phyloP scores from a whole-genome alignment of 1,140 invertebrate genomes.

The Panagrolaimus sp. region DNA sequence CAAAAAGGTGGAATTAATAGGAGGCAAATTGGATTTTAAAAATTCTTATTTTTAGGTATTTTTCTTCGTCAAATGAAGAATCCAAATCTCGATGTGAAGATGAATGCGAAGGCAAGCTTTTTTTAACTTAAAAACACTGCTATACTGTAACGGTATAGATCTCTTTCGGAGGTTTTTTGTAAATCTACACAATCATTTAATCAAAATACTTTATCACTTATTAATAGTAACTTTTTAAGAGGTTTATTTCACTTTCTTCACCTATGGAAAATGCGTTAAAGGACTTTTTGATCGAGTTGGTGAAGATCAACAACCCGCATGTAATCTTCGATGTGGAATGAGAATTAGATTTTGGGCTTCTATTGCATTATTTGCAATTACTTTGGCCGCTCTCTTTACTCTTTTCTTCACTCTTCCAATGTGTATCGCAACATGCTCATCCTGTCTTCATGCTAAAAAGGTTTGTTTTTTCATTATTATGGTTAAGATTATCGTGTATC shows the following conservation, averaged over 20 bases:
- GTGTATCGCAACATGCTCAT: constrained; percentile 53
- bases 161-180: too few relatives aligned
- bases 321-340: constrained; percentile 48
- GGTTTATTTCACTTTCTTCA: constrained; percentile 49
- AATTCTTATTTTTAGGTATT: constrained; percentile 38
- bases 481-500: too few relatives aligned
- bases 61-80: constrained; percentile 39
- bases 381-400: constrained; percentile 48
- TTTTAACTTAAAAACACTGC: too few relatives aligned
- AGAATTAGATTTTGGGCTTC: constrained; percentile 46
- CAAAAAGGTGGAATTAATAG: too few relatives aligned
- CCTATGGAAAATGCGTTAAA: constrained; percentile 47
- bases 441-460: constrained; percentile 54
- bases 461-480: constrained; percentile 25
- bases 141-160: too few relatives aligned
- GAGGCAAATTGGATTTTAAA: too few relatives aligned
- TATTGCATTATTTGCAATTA: constrained; percentile 42
- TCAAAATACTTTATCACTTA: background rate
- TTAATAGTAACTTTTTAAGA: constrained; percentile 24
- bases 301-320: constrained; percentile 34
- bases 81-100: constrained; percentile 51
- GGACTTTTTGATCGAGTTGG: constrained; percentile 46
- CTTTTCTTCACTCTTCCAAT: constrained; percentile 47
- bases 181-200: too few relatives aligned
- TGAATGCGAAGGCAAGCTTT: constrained; percentile 55